phyloP scores from a whole-genome alignment of 2,888 invertebrate species.

The Elegia similella region DNA sequence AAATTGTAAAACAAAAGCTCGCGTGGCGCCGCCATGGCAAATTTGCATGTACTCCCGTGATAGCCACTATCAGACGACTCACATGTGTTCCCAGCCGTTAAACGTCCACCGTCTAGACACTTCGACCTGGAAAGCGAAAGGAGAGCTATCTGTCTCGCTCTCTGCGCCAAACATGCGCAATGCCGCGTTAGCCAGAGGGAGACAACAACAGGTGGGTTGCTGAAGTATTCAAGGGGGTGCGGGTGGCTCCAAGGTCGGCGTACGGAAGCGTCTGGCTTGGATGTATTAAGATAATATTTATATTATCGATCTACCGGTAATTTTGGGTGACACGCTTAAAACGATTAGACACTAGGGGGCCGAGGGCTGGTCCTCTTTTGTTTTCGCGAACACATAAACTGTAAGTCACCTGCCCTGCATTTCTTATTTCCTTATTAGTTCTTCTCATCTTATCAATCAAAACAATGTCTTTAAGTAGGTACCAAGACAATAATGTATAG shows the following conservation, averaged over 20 bases:
- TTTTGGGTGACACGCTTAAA: conserved; percentile 34
- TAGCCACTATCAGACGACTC: conserved; percentile 37
- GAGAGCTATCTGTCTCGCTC: conserved; percentile 52
- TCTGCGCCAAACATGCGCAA: conserved; percentile 73
- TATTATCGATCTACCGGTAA: conserved; percentile 62
- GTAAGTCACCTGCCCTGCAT: too few species aligned
- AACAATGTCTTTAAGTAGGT: too few species aligned
- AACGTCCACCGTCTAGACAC: conserved; percentile 80
- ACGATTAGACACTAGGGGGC: conserved; percentile 14
- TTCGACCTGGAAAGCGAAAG: conserved; percentile 72
- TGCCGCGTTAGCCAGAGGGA: conserved; percentile 35
- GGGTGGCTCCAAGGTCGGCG: conserved; percentile 68
- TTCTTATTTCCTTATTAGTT: too few species aligned
- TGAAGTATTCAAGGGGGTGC: conserved; percentile 47
- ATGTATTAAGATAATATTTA: conserved; percentile 65
- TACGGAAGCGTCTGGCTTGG: conserved; percentile 74
- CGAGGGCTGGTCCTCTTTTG: background rate
- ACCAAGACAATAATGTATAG: too few species aligned
- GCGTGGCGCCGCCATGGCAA: conserved; percentile 22
- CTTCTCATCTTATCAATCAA: too few species aligned
- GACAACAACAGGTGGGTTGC: conserved; percentile 66
- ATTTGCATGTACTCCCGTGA: conserved; percentile 52
- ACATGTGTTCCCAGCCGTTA: conserved; percentile 58
- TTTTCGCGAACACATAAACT: background rate
- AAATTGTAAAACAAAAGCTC: background rate